Conservation (phyloP, 2,113 vertebrate genomes). For the Oryzias woworae region DNA sequence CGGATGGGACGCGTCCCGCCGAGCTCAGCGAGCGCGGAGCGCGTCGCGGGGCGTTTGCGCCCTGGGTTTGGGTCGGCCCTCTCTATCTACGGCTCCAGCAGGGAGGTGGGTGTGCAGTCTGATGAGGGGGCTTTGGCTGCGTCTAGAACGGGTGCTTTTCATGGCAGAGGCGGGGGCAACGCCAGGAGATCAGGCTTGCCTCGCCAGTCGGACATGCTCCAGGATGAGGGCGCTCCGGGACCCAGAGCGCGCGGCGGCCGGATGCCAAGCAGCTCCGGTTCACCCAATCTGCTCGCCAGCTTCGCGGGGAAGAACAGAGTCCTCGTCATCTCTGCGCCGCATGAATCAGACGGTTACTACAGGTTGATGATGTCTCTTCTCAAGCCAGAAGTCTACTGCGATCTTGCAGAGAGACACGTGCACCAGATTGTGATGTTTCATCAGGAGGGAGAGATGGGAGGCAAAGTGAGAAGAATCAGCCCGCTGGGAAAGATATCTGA, state of each 20-base stretch:
- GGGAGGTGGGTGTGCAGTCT: conserved; percentile 47
- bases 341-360: conserved; percentile 94
- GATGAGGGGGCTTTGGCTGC: conserved; percentile 41
- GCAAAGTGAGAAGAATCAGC: conserved; percentile 90
- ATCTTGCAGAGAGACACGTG: conserved; percentile 92
- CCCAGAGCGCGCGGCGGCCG: conserved; percentile 76
- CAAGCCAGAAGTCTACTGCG: conserved; percentile 92
- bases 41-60: conserved; percentile 23
- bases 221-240: conserved; percentile 79
- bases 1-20: conserved; percentile 17
- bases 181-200: conserved; percentile 58
- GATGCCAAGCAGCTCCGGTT: conserved; percentile 83
- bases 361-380: conserved; percentile 97
- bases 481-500: conserved; percentile 89
- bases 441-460: conserved; percentile 88
- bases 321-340: conserved; percentile 92
- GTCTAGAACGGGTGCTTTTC: conserved; percentile 1
- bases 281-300: conserved; percentile 89
- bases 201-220: conserved; percentile 69
- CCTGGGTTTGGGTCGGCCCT: conserved; percentile 54
- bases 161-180: conserved; percentile 11
- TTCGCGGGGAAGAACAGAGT: conserved; percentile 94
- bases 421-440: conserved; percentile 96
- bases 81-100: conserved; percentile 42
- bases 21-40: conserved; percentile 17